Evolutionary conservation across 1,140 invertebrate genomes (phyloP).

Genomic region (Homarus americanus): DNA sequence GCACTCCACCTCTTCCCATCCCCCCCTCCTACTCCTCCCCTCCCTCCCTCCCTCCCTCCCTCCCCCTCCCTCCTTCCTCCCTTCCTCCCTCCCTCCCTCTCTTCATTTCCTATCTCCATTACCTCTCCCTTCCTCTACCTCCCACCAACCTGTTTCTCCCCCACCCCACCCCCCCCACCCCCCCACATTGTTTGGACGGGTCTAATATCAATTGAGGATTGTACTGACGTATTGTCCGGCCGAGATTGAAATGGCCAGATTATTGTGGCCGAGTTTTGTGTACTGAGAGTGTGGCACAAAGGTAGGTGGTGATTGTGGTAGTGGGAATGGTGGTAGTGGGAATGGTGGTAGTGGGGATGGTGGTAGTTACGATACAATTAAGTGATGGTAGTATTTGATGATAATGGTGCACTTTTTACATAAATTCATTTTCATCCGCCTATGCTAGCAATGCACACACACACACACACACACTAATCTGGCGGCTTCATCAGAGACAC

Average conservation of each 20-base stretch:
- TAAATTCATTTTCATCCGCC: no score
- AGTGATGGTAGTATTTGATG: no score
- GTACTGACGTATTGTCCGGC: not conserved
- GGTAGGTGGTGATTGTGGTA: no score
- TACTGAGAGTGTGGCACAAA: no score
- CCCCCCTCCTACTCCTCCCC: not conserved
- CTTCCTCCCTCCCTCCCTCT: not conserved
- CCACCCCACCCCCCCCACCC: not conserved
- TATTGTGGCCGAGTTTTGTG: no score
- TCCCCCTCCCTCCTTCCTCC: not conserved
- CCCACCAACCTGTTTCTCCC: no score
- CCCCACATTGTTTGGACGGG: not conserved
- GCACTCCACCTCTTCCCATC: not conserved
- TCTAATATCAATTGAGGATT: not conserved
- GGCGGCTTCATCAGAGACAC: not conserved
- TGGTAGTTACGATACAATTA: no score
- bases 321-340: no score
- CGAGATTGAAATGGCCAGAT: not conserved
- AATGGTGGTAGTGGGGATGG: no score
- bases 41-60: not conserved
- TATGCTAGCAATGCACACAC: no score
- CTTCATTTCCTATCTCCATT: not conserved
- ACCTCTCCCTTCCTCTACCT: not conserved
- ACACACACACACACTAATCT: no score
- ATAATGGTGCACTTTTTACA: no score